phyloP scores from a whole-genome alignment of 1,140 invertebrate genomes.

The Caenorhabditis brenneri region DNA sequence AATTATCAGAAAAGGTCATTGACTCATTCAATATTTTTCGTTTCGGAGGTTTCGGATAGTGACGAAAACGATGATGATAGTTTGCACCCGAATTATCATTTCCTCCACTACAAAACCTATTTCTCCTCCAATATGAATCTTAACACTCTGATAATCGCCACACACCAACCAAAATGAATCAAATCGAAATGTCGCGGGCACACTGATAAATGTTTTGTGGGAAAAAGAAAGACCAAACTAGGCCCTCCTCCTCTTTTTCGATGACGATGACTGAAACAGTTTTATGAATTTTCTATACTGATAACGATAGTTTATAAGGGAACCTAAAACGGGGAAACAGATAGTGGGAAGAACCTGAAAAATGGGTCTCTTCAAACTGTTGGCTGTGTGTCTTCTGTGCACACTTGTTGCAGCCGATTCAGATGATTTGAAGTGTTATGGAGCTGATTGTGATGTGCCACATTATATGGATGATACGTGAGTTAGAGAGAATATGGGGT shows the following conservation, averaged over 20 bases:
- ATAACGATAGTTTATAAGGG: constrained; percentile 28
- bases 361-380: neutral
- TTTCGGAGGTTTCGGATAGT: neutral
- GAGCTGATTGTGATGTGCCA: constrained; percentile 8
- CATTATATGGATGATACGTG: constrained; percentile 21
- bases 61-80: constrained; percentile 15
- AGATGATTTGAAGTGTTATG: neutral
- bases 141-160: constrained; percentile 28
- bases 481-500: neutral
- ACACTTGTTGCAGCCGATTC: neutral
- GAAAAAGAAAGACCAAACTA: constrained; percentile 29
- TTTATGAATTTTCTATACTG: neutral
- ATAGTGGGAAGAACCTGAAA: neutral
- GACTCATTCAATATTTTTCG: too few species aligned
- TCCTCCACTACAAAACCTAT: neutral
- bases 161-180: neutral
- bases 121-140: neutral
- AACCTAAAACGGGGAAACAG: neutral
- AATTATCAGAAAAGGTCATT: neutral
- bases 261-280: neutral
- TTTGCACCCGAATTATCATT: constrained; percentile 20
- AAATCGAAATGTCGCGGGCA: constrained; percentile 31
- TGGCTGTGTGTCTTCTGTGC: neutral
- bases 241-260: neutral
- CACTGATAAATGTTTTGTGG: constrained; percentile 29